phyloP scores from a whole-genome alignment of 2,888 invertebrate genomes.

The Molanna angustata region DNA sequence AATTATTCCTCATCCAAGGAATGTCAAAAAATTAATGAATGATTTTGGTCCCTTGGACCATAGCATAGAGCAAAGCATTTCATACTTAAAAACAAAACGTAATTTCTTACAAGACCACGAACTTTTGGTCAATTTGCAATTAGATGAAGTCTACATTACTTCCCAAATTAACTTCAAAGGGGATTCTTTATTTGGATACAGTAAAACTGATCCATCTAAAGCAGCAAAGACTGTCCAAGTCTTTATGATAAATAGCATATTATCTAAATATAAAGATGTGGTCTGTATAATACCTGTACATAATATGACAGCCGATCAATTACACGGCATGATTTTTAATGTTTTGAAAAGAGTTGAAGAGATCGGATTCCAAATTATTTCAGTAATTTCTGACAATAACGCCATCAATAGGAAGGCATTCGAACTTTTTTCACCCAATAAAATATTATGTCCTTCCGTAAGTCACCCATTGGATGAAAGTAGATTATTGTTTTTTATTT shows the following conservation, averaged over 20 bases:
- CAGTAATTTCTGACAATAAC: conserved; percentile 8
- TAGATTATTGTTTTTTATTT: conserved; percentile 7
- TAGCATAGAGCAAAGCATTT: too few relatives aligned
- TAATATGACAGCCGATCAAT: conserved; percentile 6
- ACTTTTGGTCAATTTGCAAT: background rate
- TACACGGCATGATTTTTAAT: conserved; percentile 1
- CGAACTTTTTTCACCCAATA: background rate
- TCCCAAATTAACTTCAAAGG: conserved; percentile 5
- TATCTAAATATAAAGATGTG: conserved; percentile 7
- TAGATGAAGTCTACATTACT: conserved; percentile 5
- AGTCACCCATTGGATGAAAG: conserved; percentile 4
- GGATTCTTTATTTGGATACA: background rate
- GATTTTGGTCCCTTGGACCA: too few relatives aligned
- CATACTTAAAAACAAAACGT: too few relatives aligned
- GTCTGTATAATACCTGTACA: conserved; percentile 1
- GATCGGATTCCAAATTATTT: background rate
- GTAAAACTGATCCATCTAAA: background rate
- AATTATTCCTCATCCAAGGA: too few relatives aligned
- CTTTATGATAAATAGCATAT: conserved; percentile 3
- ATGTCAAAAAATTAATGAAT: too few relatives aligned
- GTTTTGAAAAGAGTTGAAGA: conserved; percentile 6
- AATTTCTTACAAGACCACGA: background rate
- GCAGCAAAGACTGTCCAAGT: conserved; percentile 4
- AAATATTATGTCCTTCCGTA: background rate
- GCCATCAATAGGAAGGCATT: conserved; percentile 9